Conservation (phyloP, 2,888 invertebrate species). For the Microplitis manilae region DNA sequence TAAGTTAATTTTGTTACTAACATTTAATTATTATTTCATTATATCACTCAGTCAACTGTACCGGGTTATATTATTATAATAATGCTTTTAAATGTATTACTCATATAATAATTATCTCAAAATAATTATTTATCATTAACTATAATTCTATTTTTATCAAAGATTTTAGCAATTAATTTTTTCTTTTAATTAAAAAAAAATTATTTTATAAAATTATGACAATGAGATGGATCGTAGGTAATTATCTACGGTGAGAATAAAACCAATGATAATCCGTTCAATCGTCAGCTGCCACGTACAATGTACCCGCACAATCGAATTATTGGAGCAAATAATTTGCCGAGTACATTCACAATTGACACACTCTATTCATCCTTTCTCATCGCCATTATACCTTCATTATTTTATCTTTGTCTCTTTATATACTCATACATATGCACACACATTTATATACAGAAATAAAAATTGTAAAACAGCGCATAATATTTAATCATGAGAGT, state of each 20-base stretch:
- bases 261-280: constrained; percentile 40
- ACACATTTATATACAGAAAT: too few relatives aligned
- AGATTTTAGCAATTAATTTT: too few relatives aligned
- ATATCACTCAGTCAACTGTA: not conserved
- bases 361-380: constrained; percentile 27
- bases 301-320: constrained; percentile 42
- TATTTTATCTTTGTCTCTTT: not conserved
- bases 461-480: too few relatives aligned
- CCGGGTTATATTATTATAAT: not conserved
- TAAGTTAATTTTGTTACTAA: not conserved
- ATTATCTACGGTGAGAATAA: constrained; percentile 34
- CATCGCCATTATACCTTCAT: constrained; percentile 20
- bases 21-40: constrained; percentile 5
- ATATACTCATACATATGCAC: not conserved
- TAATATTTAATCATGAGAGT: too few relatives aligned
- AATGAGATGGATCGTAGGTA: constrained; percentile 28
- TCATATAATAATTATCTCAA: not conserved
- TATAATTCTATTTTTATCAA: not conserved
- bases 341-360: constrained; percentile 35
- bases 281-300: constrained; percentile 42
- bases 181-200: not conserved
- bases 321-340: constrained; percentile 43
- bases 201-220: not conserved
- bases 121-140: not conserved
- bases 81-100: not conserved